Conservation (phyloP, 2,797 vertebrate genomes). For the Sebastes vulpes region DNA sequence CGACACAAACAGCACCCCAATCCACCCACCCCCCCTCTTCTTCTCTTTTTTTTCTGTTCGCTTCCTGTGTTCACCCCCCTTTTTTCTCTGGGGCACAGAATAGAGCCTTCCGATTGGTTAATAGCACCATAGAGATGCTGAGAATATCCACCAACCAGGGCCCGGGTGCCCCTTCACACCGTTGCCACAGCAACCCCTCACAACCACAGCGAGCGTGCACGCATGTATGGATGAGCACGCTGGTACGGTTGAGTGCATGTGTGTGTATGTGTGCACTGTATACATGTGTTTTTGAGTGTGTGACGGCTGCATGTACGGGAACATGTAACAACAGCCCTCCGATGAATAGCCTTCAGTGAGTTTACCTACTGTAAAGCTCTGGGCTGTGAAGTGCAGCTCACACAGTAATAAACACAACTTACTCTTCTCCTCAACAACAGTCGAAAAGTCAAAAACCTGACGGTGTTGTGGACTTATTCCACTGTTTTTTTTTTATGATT, state of each 20-base stretch:
- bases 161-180: constrained; percentile 76
- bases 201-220: constrained; percentile 65
- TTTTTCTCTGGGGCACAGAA: constrained; percentile 72
- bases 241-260: constrained; percentile 14
- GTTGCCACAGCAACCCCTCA: constrained; percentile 86
- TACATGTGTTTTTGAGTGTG: constrained; percentile 20
- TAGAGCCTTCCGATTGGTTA: constrained; percentile 74
- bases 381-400: constrained; percentile 14
- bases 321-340: constrained; percentile 38
- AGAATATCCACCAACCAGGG: constrained; percentile 87
- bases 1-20: constrained; percentile 56
- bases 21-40: constrained; percentile 45
- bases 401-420: constrained; percentile 10
- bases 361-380: constrained; percentile 30
- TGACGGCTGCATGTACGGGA: constrained; percentile 15
- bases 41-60: constrained; percentile 34
- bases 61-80: constrained; percentile 67
- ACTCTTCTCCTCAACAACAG: background rate
- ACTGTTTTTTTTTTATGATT: background rate
- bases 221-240: constrained; percentile 33
- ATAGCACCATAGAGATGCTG: constrained; percentile 82
- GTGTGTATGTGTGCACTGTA: constrained; percentile 11
- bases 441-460: background rate
- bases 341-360: constrained; percentile 40
- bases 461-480: background rate